Evolutionary conservation across 2,113 vertebrate species (phyloP), one percentile per base, ranked within the genome.

Genomic region (Cepphus grylle): DNA sequence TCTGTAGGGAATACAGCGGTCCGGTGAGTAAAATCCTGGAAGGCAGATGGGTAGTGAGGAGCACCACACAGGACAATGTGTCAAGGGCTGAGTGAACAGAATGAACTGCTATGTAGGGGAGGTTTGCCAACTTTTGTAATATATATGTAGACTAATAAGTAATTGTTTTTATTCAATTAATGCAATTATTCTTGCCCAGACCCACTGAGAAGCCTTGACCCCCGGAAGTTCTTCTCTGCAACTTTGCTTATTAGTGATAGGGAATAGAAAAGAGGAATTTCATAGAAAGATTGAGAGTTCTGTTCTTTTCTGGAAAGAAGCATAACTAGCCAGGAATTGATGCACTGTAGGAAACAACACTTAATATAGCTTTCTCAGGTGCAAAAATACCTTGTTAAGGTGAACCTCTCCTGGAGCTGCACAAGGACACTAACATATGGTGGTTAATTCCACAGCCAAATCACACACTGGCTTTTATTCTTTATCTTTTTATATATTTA

Each of bases 11-110:
- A 29, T 97, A 62, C 74, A 86, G 67, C 0, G 85, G 30, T 22
- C 74, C 8, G 2, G 98, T 97, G 91, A 82, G 90, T 96, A 58
- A 58, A 94, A 70, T 55, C 53, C 85, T 94, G 80, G 92, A 19
- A 42, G 90, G 86, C 22, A 11, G 16, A 8, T 15, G 56, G 43
- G 10, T 29, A 42, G 32, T 17, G 87, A 73, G 43, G 43, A 90
- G 59, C 19, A 29, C 26, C 42, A 23, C 20, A 38, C 12, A 52
- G 45, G 32, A 18, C 2, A 0, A 32, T 18, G 17, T 26, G 50
- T 63, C 55, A 81, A 19, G 40, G 47, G 21, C 43, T 50, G 63
- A 56, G 50, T 20, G 65, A 70, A 50, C 20, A 71, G 81, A 70
- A 83, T 23, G 9, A 53, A 29, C 18, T 83, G 11, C n/a, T 73